Base-by-base conservation (phyloP, 2,888 invertebrate species). In the Sarcophaga variegata region DNA sequence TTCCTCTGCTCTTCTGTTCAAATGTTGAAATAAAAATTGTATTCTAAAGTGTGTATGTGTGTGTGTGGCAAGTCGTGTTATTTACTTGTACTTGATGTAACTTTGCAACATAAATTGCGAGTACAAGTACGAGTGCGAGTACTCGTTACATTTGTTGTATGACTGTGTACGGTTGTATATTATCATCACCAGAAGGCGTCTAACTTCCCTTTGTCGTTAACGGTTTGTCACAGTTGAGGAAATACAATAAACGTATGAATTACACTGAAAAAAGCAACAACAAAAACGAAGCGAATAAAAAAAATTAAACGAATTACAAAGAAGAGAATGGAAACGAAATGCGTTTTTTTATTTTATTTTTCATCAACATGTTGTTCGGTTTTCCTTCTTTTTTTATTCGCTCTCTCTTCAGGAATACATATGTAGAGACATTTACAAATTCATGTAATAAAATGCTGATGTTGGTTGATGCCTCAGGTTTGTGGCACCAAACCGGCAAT, bases 131-230 rank as follows among this genome's bases (percentile, higher is more conserved):
- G 17, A 4, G 12, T 54, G 4, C 17, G 0, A 17, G 54, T 54
- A 54, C 17, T 54, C 54, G 54, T 54, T 54, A 54, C 37, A 37
- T 37, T 37, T 74, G 76, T 20, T 74, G 59, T 27, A 60, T 62
- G 14, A 47, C 4, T 71, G 27, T 71, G 22, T 62, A 1, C 37
- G 45, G 17, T 59, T 60, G 72, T 63, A 78, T 83, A 78, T 83
- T 75, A 81, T 81, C 85, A 85, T 85, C 87, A 87, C 87, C 84
- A 85, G 83, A 85, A 85, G 87, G 87, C 87, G 87, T 87, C 87
- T 85, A 87, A 87, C 87, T 85, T 87, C 87, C 87, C 87, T 85
- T 87, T 87, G 85, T 85, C 87, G 87, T 87, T 85, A 87, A 87
- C 85, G 87, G 85, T 83, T 87, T 87, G 84, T 85, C 87, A 87